Evolutionary conservation across 2,797 vertebrate species (phyloP).

Genomic region (Chelon auratus): DNA sequence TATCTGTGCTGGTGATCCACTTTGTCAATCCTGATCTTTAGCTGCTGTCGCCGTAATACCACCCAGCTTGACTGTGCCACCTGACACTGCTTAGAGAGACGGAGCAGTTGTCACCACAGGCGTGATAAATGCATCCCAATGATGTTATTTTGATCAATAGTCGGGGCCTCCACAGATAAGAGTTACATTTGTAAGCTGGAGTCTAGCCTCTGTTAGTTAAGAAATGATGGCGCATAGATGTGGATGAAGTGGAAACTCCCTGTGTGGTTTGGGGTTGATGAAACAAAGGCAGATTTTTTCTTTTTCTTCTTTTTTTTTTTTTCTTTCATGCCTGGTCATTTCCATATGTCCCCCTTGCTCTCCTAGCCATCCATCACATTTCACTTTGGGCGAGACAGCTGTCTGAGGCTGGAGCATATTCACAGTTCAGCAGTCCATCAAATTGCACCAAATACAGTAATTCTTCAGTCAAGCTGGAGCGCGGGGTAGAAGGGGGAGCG

Average conservation of each 20-base stretch:
- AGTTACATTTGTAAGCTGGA: slow-evolving; percentile 26
- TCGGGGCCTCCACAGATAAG: slow-evolving; percentile 24
- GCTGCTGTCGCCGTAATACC: slow-evolving; percentile 67
- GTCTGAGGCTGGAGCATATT: slow-evolving; percentile 79
- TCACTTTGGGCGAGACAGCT: slow-evolving; percentile 82
- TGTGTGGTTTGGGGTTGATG: slow-evolving; percentile 41
- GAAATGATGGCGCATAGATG: slow-evolving; percentile 9
- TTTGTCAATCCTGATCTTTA: slow-evolving; percentile 80
- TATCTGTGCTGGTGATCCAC: slow-evolving; percentile 68
- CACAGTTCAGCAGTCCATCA: slow-evolving; percentile 86
- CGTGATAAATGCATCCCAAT: slow-evolving; percentile 55
- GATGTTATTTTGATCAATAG: slow-evolving; percentile 61
- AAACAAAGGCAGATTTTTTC: slow-evolving; percentile 64
- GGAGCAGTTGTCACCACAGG: slow-evolving; percentile 40
- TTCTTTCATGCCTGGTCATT: slow-evolving; percentile 74
- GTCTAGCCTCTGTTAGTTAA: slow-evolving; percentile 4
- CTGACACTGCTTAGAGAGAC: slow-evolving; percentile 26
- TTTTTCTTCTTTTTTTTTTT: slow-evolving; percentile 51
- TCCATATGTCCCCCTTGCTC: slow-evolving; percentile 80
- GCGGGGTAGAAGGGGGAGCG: slow-evolving; percentile 28
- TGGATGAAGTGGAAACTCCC: slow-evolving; percentile 21
- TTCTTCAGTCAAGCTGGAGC: slow-evolving; percentile 74
- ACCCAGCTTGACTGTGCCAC: slow-evolving; percentile 52
- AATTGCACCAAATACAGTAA: slow-evolving; percentile 83
- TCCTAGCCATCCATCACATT: slow-evolving; percentile 82